Evolutionary conservation across 2,113 vertebrate genomes (phyloP).

Genomic region (Grus americana): DNA sequence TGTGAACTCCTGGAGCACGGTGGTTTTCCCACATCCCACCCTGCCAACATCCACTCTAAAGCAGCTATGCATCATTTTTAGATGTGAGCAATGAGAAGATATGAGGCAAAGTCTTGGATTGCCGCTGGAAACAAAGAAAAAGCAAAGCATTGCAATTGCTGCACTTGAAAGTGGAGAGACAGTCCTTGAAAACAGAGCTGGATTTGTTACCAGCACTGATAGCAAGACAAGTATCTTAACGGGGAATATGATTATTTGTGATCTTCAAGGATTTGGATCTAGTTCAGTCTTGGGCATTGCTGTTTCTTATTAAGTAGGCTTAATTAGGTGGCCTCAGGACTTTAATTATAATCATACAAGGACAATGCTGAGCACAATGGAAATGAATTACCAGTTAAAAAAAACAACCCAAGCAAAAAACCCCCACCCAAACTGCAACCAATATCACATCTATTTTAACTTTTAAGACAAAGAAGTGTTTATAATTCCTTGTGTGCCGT

Average conservation of each 20-base stretch:
- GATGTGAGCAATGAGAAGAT: fast-evolving
- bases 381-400: not conserved
- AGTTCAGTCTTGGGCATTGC: not conserved
- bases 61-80: not conserved
- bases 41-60: not conserved
- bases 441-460: not conserved
- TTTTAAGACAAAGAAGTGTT: not conserved
- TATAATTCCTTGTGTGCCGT: not conserved
- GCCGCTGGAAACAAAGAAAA: not conserved
- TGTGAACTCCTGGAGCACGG: too few relatives aligned
- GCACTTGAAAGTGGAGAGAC: not conserved
- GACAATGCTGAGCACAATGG: not conserved
- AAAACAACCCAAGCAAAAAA: not conserved
- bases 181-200: not conserved
- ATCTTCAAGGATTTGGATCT: not conserved
- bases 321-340: not conserved
- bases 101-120: fast-evolving
- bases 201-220: fast-evolving
- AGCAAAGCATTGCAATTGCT: not conserved
- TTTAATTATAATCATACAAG: not conserved
- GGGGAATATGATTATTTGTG: not conserved
- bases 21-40: not conserved
- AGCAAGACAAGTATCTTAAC: too few relatives aligned
- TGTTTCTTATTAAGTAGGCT: not conserved
- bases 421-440: not conserved